Base-by-base conservation (phyloP, 1,140 invertebrate species). In the Frieseomelitta varia region DNA sequence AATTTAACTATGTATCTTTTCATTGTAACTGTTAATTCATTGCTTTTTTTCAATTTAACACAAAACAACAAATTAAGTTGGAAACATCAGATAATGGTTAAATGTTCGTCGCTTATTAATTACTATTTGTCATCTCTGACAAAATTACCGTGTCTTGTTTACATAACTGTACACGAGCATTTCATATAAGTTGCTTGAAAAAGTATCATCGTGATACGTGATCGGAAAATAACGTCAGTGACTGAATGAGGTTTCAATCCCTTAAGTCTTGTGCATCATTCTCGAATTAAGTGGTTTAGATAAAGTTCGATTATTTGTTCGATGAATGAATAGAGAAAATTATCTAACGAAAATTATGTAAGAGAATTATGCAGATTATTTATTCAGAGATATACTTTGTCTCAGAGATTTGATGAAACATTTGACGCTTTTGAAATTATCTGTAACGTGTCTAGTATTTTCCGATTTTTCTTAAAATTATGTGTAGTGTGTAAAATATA, bases 111-210 rank as follows among this genome's bases (percentile, higher is more conserved):
- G 61, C 14, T 6, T 11, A 3, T n/a, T 67, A 6, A 3, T n/a
- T 67, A 11, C 53, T 78, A 53, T 67, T 78, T 67, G 67, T 78
- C n/a, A 53, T 67, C 17, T 21, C 76, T 47, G 11, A 17, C 21
- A 8, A 34, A 47, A 34, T 51, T 67, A 65, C 39, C 58, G 39
- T 27, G 27, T 69, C 34, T 51, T 78, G 58, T 78, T 78, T 78
- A 53, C 76, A 15, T 0, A 11, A 15, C 8, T 17, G 39, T 39
- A 51, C 58, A n/a, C 51, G 65, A 77, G 19, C 51, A 63, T 77
- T 77, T 77, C 58, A 63, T 27, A 51, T 14, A 63, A 63, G 15
- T 39, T 10, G 27, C 11, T 77, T 77, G 21, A 77, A 65, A 78
- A 67, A 53, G 6, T 34, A 24, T 67, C 11, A n/a, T 67, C 11